phyloP scores from a whole-genome alignment of 1,140 invertebrate species.

The Bombyx mandarina region DNA sequence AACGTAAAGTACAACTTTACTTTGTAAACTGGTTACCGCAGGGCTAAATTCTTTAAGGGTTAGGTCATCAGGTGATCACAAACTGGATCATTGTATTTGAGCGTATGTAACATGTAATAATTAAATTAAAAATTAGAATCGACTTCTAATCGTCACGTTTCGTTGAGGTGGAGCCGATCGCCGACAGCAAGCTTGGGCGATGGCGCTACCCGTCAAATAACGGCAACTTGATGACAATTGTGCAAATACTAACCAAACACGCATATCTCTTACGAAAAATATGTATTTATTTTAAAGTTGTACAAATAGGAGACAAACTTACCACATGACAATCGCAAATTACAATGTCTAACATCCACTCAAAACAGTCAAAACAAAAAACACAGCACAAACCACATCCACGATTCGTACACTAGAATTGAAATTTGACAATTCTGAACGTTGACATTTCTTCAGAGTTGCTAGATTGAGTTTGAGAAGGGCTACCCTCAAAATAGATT shows the following conservation, averaged over 20 bases:
- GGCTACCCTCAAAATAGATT: too few relatives aligned
- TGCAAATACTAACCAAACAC: not conserved
- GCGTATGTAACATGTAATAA: constrained; percentile 1
- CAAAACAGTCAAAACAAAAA: constrained; percentile 65
- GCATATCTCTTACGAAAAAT: too few relatives aligned
- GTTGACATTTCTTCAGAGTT: not conserved
- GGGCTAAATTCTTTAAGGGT: constrained; percentile 16
- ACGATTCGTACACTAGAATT: constrained; percentile 33
- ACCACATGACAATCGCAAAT: constrained; percentile 56
- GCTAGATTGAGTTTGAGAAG: too few relatives aligned
- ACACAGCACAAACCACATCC: constrained; percentile 50
- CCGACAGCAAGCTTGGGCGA: constrained; percentile 58
- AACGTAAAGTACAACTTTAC: constrained; percentile 18
- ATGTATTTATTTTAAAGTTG: constrained; percentile 1
- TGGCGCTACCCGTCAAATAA: constrained; percentile 57
- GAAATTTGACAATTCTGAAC: constrained; percentile 44
- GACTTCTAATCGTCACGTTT: constrained; percentile 16
- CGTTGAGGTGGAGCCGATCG: constrained; percentile 41
- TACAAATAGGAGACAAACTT: constrained; percentile 23
- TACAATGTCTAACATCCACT: constrained; percentile 48
- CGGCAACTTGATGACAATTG: constrained; percentile 27
- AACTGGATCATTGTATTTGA: not conserved
- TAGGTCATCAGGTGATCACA: constrained; percentile 13
- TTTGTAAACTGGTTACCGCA: constrained; percentile 25
- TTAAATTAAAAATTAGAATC: not conserved